Conservation (phyloP, 1,140 invertebrate genomes). For the Drosophila sucinea region DNA sequence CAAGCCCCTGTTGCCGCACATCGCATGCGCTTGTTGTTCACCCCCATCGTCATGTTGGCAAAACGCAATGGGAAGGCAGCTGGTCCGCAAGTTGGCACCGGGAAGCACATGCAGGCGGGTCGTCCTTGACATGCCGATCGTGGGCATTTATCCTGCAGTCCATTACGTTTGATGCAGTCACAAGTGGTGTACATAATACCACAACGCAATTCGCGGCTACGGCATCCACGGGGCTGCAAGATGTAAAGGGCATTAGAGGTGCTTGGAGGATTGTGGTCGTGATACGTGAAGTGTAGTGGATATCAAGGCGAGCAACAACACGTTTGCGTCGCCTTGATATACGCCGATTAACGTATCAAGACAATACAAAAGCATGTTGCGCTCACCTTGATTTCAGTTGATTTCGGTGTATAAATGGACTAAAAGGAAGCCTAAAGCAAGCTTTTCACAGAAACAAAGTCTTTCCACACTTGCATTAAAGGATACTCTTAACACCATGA, state of each 20-base stretch:
- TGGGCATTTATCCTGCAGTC: constrained; percentile 89
- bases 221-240: constrained; percentile 81
- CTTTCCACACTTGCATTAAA: neutral
- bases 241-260: neutral
- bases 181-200: constrained; percentile 88
- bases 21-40: constrained; percentile 72
- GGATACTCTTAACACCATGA: constrained; percentile 25
- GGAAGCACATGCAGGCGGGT: constrained; percentile 87
- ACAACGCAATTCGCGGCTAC: constrained; percentile 87
- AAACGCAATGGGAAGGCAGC: constrained; percentile 70
- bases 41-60: constrained; percentile 81
- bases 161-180: constrained; percentile 90
- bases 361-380: constrained; percentile 44
- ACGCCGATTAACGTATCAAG: constrained; percentile 52
- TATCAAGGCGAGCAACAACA: constrained; percentile 50
- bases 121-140: constrained; percentile 87
- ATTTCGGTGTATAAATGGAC: too few species aligned
- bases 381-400: constrained; percentile 50
- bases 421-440: neutral
- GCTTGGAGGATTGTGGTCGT: constrained; percentile 12
- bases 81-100: constrained; percentile 86
- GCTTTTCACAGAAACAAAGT: constrained; percentile 4
- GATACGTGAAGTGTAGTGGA: constrained; percentile 26
- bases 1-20: constrained; percentile 62
- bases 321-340: constrained; percentile 53